These are phyloP conservation scores for Oplegnathus fasciatus DNA, from an alignment of 2,113 vertebrate genomes.

Conservation along the genomic window DNA sequence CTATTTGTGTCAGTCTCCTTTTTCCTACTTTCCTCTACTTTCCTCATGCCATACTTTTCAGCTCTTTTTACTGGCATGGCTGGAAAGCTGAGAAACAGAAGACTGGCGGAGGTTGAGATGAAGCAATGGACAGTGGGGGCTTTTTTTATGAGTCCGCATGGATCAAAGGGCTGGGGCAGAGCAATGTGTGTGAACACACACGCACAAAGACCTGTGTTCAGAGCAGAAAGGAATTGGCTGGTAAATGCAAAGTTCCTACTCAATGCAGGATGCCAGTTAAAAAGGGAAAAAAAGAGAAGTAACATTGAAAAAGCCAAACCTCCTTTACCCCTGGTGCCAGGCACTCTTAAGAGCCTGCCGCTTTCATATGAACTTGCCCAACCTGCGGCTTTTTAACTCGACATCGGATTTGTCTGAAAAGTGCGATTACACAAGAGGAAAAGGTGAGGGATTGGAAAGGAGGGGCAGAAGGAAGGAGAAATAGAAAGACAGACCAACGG, in stretches of 20 bases:
- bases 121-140: slow-evolving; percentile 55
- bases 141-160: slow-evolving; percentile 71
- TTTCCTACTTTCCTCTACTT: not conserved
- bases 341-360: slow-evolving; percentile 28
- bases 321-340: slow-evolving; percentile 41
- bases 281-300: slow-evolving; percentile 9
- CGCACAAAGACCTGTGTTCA: slow-evolving; percentile 52
- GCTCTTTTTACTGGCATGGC: slow-evolving; percentile 66
- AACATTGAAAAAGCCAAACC: slow-evolving; percentile 67
- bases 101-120: slow-evolving; percentile 47
- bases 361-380: slow-evolving; percentile 46
- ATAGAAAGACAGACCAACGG: slow-evolving; percentile 5
- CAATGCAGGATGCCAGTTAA: slow-evolving; percentile 61
- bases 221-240: slow-evolving; percentile 62
- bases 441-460: slow-evolving; percentile 19
- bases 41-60: slow-evolving; percentile 28
- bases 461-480: slow-evolving; percentile 12
- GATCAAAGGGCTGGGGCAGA: slow-evolving; percentile 68
- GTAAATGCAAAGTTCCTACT: slow-evolving; percentile 68
- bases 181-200: slow-evolving; percentile 21
- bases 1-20: not conserved
- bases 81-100: slow-evolving; percentile 54
- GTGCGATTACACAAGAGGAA: slow-evolving; percentile 40
- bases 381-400: slow-evolving; percentile 28
- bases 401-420: slow-evolving; percentile 42